phyloP scores from a whole-genome alignment of 2,113 vertebrate genomes.

The Laterallus jamaicensis region DNA sequence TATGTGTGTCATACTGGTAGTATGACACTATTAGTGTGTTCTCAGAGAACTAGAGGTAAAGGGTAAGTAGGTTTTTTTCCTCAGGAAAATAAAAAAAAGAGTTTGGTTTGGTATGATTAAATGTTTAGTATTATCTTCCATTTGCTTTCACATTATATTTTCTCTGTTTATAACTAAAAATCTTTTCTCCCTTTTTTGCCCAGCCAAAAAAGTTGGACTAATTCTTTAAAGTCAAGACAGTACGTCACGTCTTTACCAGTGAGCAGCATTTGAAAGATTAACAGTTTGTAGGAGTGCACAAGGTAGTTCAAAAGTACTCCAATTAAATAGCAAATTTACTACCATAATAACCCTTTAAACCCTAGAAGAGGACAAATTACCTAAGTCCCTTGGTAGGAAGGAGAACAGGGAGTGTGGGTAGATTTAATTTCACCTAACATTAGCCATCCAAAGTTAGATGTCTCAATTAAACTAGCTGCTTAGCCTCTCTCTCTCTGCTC shows the following conservation, averaged over 20 bases:
- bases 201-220: neutral
- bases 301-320: neutral
- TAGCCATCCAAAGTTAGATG: neutral
- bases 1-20: no score
- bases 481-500: neutral
- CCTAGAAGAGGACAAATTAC: neutral
- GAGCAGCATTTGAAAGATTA: neutral
- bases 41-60: neutral
- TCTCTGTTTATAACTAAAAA: neutral
- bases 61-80: neutral
- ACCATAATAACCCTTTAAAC: neutral
- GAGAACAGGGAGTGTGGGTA: neutral
- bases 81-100: neutral
- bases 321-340: neutral
- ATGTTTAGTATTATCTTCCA: neutral
- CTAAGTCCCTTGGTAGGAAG: neutral
- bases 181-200: neutral
- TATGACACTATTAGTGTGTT: neutral
- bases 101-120: neutral
- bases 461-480: constrained; percentile 18
- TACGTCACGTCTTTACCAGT: neutral
- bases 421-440: constrained; percentile 31
- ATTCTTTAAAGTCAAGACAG: neutral
- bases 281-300: neutral
- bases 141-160: neutral